phyloP scores from a whole-genome alignment of 2,113 vertebrate genomes.

The Sylvilagus bachmani region DNA sequence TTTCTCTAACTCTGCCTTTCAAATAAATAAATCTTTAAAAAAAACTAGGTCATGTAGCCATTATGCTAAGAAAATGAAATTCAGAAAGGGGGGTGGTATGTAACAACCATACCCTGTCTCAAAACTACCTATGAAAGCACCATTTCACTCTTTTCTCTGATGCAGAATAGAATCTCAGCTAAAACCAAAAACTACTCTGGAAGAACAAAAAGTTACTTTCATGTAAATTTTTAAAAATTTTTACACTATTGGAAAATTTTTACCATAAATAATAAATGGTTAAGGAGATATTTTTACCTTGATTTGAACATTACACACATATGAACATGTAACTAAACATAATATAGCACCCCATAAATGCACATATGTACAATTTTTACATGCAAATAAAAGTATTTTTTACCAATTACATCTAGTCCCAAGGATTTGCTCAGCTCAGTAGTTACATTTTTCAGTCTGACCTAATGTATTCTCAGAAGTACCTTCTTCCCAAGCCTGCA shows the following conservation, averaged over 20 bases:
- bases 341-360: too few relatives aligned
- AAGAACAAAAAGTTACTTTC: background rate
- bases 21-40: too few relatives aligned
- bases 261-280: too few relatives aligned
- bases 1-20: too few relatives aligned
- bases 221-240: too few relatives aligned
- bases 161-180: background rate
- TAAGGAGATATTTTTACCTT: too few relatives aligned
- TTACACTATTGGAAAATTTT: too few relatives aligned
- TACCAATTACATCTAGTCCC: background rate
- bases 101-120: background rate
- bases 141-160: background rate
- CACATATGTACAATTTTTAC: too few relatives aligned
- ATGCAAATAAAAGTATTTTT: too few relatives aligned
- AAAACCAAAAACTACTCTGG: background rate
- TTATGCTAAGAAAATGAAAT: background rate
- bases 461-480: background rate
- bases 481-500: background rate
- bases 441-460: background rate
- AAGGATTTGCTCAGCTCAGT: background rate
- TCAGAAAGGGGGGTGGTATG: rapidly evolving
- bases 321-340: too few relatives aligned
- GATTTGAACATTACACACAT: too few relatives aligned
- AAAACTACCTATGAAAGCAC: background rate
- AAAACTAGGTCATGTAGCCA: background rate